Percentiles rank a stretch among this genome's conserved stretches.
phyloP scores from a whole-genome alignment of 2,113 vertebrate species.

The Pteronura brasiliensis region DNA sequence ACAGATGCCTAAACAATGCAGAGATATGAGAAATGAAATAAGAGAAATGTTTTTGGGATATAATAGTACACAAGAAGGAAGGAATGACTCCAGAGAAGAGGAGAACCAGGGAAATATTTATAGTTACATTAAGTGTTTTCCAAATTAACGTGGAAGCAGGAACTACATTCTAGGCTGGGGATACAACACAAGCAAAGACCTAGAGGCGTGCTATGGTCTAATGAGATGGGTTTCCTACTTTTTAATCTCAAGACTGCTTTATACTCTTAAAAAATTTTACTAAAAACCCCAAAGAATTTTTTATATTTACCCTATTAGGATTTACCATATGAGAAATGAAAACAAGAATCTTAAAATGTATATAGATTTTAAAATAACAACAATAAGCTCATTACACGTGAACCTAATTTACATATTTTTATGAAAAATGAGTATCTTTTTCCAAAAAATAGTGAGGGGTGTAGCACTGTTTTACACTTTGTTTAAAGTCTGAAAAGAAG shows the following conservation, averaged over 20 bases:
- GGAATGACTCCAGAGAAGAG: not conserved
- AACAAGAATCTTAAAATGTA: not conserved
- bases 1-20: not conserved
- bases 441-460: not conserved
- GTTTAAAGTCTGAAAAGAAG: not conserved
- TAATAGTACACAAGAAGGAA: not conserved
- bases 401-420: slow-evolving; percentile 8
- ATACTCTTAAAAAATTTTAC: not conserved
- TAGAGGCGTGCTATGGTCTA: not conserved
- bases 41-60: not conserved
- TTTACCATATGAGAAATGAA: not conserved
- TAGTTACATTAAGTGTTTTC: not conserved
- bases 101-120: not conserved
- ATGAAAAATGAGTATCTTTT: not conserved
- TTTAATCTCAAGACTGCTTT: not conserved
- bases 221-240: not conserved
- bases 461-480: not conserved
- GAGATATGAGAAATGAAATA: not conserved
- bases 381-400: not conserved
- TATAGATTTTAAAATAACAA: not conserved
- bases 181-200: not conserved
- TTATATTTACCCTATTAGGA: not conserved
- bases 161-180: not conserved
- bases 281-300: not conserved
- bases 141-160: not conserved